phyloP scores from a whole-genome alignment of 2,888 invertebrate species.

The Calameuta filiformis region DNA sequence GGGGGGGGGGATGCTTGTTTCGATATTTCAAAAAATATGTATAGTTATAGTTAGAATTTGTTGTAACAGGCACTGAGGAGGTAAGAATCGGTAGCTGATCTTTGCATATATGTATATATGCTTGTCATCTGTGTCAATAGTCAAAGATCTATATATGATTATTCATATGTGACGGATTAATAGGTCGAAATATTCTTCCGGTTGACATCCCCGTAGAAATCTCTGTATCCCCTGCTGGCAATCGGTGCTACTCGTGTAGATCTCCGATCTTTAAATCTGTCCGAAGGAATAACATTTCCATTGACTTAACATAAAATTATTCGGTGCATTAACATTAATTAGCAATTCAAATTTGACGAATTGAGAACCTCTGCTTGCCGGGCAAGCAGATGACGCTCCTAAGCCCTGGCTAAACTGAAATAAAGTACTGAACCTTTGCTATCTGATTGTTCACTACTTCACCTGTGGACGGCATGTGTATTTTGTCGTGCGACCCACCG shows the following conservation, averaged over 20 bases:
- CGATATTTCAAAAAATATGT: not conserved
- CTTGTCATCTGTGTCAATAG: not conserved
- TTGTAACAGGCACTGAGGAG: not conserved
- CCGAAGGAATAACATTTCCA: slow-evolving; percentile 54
- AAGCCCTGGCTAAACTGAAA: slow-evolving; percentile 42
- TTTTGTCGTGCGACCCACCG: slow-evolving; percentile 23
- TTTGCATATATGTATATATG: not conserved
- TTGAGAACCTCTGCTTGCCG: slow-evolving; percentile 33
- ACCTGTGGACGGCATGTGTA: slow-evolving; percentile 57
- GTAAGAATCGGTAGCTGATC: not conserved
- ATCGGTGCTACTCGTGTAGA: slow-evolving; percentile 21
- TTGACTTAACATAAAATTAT: slow-evolving; percentile 61
- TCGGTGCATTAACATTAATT: slow-evolving; percentile 47
- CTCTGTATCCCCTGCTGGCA: slow-evolving; percentile 12
- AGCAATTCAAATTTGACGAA: slow-evolving; percentile 53
- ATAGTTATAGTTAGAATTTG: not conserved
- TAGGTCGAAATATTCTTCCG: slow-evolving; percentile 16
- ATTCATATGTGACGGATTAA: not conserved
- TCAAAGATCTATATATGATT: not conserved
- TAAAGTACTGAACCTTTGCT: slow-evolving; percentile 37
- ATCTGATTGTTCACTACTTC: slow-evolving; percentile 51
- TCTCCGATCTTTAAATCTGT: slow-evolving; percentile 53
- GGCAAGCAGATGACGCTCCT: slow-evolving; percentile 24
- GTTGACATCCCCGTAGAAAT: slow-evolving; percentile 30
- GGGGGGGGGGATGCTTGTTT: too few relatives aligned